These are phyloP conservation scores for Formica aserva DNA, from an alignment of 2,888 invertebrate genomes.

Conservation along the genomic window DNA sequence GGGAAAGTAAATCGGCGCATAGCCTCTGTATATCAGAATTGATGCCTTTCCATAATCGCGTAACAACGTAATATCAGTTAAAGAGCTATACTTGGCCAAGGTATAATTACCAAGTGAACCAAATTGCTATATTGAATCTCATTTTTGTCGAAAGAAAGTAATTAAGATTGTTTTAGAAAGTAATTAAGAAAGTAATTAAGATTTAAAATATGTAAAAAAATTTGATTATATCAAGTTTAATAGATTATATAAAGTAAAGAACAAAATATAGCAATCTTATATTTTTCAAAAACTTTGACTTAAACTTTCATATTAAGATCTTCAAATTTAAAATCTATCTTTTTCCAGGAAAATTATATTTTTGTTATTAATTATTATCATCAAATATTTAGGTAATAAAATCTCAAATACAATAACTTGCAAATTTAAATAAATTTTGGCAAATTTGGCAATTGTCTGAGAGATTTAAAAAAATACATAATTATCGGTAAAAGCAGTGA, in stretches of 20 bases:
- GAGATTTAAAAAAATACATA: constrained; percentile 49
- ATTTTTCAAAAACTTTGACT: not conserved
- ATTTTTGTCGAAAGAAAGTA: not conserved
- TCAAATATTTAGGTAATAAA: not conserved
- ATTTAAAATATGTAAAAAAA: not conserved
- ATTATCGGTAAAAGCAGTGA: constrained; percentile 70
- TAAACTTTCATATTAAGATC: not conserved
- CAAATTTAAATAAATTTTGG: not conserved
- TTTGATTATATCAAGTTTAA: not conserved
- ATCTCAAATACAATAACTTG: not conserved
- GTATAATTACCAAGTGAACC: not conserved
- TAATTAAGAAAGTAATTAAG: not conserved
- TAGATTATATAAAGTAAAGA: no score
- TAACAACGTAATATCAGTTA: constrained; percentile 50
- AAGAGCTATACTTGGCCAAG: not conserved
- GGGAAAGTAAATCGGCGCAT: constrained; percentile 60
- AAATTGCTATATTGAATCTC: not conserved
- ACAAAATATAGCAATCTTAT: not conserved
- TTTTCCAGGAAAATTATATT: not conserved
- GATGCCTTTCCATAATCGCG: constrained; percentile 57
- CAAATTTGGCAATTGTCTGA: constrained; percentile 40
- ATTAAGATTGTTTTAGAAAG: no score
- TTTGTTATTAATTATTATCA: not conserved
- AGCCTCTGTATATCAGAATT: constrained; percentile 54
- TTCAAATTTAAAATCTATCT: not conserved